phyloP scores from a whole-genome alignment of 2,888 invertebrate genomes.

The Callimorpha dominula region DNA sequence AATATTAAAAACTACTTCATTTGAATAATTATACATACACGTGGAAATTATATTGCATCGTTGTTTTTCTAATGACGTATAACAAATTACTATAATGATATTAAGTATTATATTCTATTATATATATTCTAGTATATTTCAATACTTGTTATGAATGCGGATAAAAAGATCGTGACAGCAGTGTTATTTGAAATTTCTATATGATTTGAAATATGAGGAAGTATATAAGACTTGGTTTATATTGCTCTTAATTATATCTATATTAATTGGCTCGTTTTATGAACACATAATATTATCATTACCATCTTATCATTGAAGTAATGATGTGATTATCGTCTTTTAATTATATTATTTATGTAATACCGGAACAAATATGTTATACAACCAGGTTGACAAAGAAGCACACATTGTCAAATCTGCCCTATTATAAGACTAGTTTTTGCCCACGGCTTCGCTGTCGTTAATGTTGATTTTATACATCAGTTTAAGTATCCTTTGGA shows the following conservation, averaged over 20 bases:
- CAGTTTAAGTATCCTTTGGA: too few species aligned
- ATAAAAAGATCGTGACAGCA: constrained; percentile 45
- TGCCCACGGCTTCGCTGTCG: too few species aligned
- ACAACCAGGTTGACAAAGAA: not conserved
- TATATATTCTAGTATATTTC: constrained; percentile 16
- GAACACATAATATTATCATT: constrained; percentile 10
- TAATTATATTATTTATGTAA: not conserved
- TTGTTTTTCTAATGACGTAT: constrained; percentile 5
- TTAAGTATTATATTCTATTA: constrained; percentile 16
- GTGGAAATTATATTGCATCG: constrained; percentile 12
- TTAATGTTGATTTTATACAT: too few species aligned
- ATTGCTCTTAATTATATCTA: constrained; percentile 21
- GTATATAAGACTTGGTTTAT: constrained; percentile 33
- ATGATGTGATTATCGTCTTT: too few species aligned
- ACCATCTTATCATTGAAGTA: not conserved
- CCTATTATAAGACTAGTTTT: too few species aligned
- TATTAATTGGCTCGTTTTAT: constrained; percentile 10
- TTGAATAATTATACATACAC: too few species aligned
- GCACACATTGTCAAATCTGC: not conserved
- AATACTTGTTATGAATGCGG: constrained; percentile 38
- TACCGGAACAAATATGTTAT: not conserved
- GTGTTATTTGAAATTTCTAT: constrained; percentile 31
- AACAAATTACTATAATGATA: constrained; percentile 16
- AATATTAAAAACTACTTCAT: constrained; percentile 1
- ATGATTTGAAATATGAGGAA: constrained; percentile 41